Evolutionary conservation across 2,113 vertebrate species (phyloP).

Genomic region (Athene noctua): DNA sequence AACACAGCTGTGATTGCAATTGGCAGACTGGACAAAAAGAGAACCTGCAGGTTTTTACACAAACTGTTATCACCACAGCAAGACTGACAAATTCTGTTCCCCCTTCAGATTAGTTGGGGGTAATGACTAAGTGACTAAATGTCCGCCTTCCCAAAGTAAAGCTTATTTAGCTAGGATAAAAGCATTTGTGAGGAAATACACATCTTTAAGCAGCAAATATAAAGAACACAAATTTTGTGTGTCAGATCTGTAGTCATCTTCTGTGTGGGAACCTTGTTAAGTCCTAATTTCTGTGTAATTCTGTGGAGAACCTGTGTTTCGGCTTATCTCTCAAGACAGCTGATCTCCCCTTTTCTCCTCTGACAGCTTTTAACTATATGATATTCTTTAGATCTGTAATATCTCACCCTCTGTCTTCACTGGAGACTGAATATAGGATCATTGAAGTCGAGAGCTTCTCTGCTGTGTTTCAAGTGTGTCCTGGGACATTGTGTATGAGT

Average conservation of each 20-base stretch:
- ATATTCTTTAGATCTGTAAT: constrained; percentile 63
- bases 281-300: constrained; percentile 29
- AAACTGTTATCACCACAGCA: not conserved
- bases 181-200: not conserved
- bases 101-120: not conserved
- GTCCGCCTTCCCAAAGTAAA: not conserved
- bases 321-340: constrained; percentile 47
- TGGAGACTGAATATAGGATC: constrained; percentile 54
- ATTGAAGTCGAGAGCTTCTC: constrained; percentile 65
- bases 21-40: not conserved
- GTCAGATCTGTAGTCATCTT: not conserved
- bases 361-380: constrained; percentile 63
- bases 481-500: constrained; percentile 54
- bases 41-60: not conserved
- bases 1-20: fast-evolving
- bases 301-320: constrained; percentile 1
- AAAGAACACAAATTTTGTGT: not conserved
- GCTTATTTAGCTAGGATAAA: not conserved
- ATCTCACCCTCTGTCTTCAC: constrained; percentile 51
- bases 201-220: not conserved
- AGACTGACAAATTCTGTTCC: not conserved
- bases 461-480: constrained; percentile 64
- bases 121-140: not conserved
- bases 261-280: constrained; percentile 1
- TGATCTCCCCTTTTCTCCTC: constrained; percentile 55